Conservation (phyloP, 1,140 invertebrate genomes). For the Adoxophyes honmai region DNA sequence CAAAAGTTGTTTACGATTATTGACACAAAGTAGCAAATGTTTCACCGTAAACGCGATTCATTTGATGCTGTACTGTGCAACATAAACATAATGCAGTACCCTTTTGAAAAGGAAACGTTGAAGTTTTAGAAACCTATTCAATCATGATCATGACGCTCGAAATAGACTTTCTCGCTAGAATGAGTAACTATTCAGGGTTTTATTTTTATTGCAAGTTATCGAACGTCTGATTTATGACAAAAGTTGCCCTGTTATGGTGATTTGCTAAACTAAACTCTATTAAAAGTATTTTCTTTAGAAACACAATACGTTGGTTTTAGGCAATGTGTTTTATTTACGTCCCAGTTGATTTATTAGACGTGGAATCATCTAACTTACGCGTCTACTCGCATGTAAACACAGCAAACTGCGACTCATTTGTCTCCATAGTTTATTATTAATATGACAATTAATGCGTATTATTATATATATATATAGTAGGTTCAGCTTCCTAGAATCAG, state of each 20-base stretch:
- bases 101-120: neutral
- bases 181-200: conserved; percentile 1
- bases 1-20: neutral
- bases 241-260: conserved; percentile 3
- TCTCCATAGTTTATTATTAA: too few species aligned
- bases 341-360: neutral
- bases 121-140: conserved; percentile 10
- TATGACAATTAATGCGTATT: too few species aligned
- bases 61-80: neutral
- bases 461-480: too few species aligned
- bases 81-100: neutral
- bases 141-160: conserved; percentile 12
- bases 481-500: too few species aligned
- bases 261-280: neutral
- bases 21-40: neutral
- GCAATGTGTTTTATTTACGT: neutral
- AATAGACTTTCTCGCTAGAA: conserved; percentile 9
- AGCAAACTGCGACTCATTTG: too few species aligned
- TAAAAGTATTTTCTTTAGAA: neutral
- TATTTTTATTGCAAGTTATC: conserved; percentile 5
- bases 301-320: neutral
- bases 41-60: neutral
- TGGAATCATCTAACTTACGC: neutral
- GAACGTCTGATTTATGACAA: neutral
- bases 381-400: neutral